A percentile compares a stretch with the other conserved stretches of the same genome.
phyloP scores from a whole-genome alignment of 2,113 vertebrate genomes.

The Seriola rivoliana region DNA sequence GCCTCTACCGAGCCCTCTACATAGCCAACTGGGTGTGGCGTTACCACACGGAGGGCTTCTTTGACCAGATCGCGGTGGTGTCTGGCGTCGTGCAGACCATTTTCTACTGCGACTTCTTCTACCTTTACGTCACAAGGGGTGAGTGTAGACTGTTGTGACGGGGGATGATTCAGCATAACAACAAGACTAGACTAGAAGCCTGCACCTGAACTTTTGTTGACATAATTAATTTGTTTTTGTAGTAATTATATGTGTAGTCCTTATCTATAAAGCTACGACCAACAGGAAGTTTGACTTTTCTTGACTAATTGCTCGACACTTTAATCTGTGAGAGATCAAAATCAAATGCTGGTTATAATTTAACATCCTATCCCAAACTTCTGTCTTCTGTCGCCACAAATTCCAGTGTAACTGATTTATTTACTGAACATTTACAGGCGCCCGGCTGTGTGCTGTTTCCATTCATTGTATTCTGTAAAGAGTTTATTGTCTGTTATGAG shows the following conservation, averaged over 20 bases:
- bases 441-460: not conserved
- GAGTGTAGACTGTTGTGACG: slow-evolving; percentile 3
- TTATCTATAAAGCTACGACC: not conserved
- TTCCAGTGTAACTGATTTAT: no score
- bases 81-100: slow-evolving; percentile 98
- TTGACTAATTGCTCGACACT: not conserved
- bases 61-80: slow-evolving; percentile 95
- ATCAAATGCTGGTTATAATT: no score
- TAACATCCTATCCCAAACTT: not conserved
- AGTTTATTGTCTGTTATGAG: not conserved
- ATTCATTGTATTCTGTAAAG: no score
- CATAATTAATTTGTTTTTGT: not conserved
- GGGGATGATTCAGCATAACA: not conserved
- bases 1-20: slow-evolving; percentile 94
- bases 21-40: slow-evolving; percentile 98
- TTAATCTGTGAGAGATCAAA: not conserved
- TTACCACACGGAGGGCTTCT: slow-evolving; percentile 94
- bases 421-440: not conserved
- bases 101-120: slow-evolving; percentile 99
- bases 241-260: not conserved
- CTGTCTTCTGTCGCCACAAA: not conserved
- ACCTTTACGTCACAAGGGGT: slow-evolving; percentile 97
- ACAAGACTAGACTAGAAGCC: no score
- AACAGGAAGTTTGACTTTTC: not conserved
- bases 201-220: not conserved